Percentiles rank a stretch among this genome's conserved stretches.
Evolutionary conservation across 2,113 vertebrate species (phyloP).

Genomic region (Pollachius pollachius): DNA sequence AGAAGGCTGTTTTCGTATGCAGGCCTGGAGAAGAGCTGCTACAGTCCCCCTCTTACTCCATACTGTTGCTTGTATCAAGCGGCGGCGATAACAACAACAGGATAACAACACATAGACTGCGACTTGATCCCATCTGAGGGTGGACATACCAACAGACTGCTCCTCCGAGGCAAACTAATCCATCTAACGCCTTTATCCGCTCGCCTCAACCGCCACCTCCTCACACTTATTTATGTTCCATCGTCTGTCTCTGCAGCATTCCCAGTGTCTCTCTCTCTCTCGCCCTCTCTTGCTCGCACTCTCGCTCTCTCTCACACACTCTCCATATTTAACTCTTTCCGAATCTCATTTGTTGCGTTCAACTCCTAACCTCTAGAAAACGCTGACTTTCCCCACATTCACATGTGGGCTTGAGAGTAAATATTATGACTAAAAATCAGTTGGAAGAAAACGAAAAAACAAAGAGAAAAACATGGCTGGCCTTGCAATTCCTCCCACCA

Average conservation of each 20-base stretch:
- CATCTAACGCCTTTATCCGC: constrained; percentile 58
- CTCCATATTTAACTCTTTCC: no score
- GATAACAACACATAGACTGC: constrained; percentile 50
- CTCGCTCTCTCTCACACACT: no score
- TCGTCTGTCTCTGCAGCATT: not conserved
- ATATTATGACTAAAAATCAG: constrained; percentile 18
- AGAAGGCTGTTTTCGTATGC: no score
- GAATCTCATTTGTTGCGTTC: no score
- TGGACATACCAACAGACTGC: constrained; percentile 53
- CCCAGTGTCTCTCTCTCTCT: constrained; percentile 22
- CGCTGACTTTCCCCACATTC: no score
- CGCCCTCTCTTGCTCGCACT: no score
- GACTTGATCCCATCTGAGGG: constrained; percentile 39
- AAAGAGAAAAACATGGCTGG: not conserved
- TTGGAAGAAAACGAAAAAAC: constrained; percentile 12
- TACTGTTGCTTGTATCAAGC: not conserved
- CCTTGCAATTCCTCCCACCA: not conserved
- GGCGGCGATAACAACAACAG: constrained; percentile 1
- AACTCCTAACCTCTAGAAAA: no score
- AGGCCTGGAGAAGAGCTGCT: constrained; percentile 13
- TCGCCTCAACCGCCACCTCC: constrained; percentile 46
- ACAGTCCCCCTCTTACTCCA: constrained; percentile 43
- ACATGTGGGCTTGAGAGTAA: constrained; percentile 25
- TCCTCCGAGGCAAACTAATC: constrained; percentile 63
- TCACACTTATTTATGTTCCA: constrained; percentile 37